Evolutionary conservation across 2,888 invertebrate genomes (phyloP).

Genomic region (Tortricodes alternella): DNA sequence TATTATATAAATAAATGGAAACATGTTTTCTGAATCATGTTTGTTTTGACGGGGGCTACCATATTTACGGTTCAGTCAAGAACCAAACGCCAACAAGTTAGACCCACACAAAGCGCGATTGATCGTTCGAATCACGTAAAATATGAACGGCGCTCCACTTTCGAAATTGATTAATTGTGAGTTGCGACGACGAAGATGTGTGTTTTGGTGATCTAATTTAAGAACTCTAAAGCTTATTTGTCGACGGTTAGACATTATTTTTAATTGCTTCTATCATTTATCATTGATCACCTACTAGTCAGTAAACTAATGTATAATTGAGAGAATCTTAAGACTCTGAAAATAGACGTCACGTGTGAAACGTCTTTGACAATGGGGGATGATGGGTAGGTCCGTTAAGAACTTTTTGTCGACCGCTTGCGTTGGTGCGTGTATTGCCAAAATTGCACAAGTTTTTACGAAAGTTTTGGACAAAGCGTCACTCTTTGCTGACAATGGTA

Average conservation of each 20-base stretch:
- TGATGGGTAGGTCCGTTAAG: constrained; percentile 35
- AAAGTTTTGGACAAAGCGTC: constrained; percentile 74
- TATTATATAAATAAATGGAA: constrained; percentile 76
- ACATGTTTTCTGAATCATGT: constrained; percentile 72
- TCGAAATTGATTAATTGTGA: constrained; percentile 78
- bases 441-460: constrained; percentile 78
- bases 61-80: constrained; percentile 59
- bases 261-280: constrained; percentile 64
- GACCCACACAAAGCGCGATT: constrained; percentile 80
- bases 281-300: constrained; percentile 50
- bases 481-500: constrained; percentile 68
- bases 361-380: constrained; percentile 44
- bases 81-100: constrained; percentile 62
- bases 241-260: constrained; percentile 55
- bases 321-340: constrained; percentile 31
- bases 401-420: constrained; percentile 44
- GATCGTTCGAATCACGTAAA: constrained; percentile 66
- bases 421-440: constrained; percentile 64
- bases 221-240: constrained; percentile 59
- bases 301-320: constrained; percentile 37
- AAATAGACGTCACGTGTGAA: constrained; percentile 50
- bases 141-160: constrained; percentile 69
- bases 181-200: constrained; percentile 55
- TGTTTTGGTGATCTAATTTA: constrained; percentile 61
- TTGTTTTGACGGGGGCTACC: constrained; percentile 73